These are phyloP conservation scores for Oenanthe oenanthe DNA, from an alignment of 2,113 vertebrate species.

Conservation along the genomic window DNA sequence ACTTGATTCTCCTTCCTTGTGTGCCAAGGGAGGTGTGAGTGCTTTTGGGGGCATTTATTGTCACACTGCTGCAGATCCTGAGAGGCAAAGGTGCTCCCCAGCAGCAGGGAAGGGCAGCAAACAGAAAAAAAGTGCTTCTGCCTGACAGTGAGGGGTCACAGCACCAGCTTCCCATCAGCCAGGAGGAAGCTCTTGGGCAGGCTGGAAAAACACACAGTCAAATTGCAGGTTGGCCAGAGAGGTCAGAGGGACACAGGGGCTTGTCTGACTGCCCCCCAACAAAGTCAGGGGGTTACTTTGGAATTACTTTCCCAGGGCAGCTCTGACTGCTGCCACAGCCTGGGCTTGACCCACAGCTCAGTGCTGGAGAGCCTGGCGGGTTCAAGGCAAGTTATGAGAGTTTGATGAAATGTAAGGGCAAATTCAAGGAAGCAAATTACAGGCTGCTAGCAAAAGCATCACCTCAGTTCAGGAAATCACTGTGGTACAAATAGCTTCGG, in stretches of 20 bases:
- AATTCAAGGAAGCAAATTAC: conserved; percentile 19
- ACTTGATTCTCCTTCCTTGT: background rate
- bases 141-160: background rate
- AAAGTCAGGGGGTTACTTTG: background rate
- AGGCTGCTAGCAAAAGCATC: background rate
- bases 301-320: background rate
- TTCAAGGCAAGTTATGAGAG: background rate
- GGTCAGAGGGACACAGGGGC: background rate
- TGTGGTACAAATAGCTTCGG: background rate
- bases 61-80: background rate
- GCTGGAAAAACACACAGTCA: background rate
- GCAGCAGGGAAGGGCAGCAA: background rate
- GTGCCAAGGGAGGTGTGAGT: background rate
- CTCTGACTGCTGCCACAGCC: background rate
- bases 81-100: background rate
- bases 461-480: background rate
- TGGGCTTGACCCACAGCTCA: background rate
- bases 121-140: background rate
- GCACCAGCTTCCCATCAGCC: background rate
- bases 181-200: background rate
- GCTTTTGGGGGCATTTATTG: background rate
- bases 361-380: background rate
- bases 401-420: background rate
- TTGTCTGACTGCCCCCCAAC: background rate
- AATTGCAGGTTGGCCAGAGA: background rate